phyloP scores from a whole-genome alignment of 2,888 invertebrate genomes.

The Andrena praecox region DNA sequence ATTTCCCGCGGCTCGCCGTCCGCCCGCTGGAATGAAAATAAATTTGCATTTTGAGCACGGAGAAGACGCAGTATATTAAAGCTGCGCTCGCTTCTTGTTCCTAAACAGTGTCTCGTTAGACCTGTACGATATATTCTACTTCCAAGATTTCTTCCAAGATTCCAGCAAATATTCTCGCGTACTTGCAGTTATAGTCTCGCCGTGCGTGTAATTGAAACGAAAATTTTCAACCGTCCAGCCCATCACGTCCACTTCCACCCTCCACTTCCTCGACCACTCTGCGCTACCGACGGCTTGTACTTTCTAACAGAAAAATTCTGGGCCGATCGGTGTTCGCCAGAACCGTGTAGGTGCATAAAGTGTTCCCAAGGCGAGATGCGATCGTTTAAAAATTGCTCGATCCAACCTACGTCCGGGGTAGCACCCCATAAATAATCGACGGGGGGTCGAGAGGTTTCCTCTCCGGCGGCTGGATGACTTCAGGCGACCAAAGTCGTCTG shows the following conservation, averaged over 20 bases:
- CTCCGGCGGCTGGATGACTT: conserved; percentile 66
- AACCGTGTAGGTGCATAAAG: conserved; percentile 19
- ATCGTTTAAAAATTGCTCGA: conserved; percentile 64
- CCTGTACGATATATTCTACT: conserved; percentile 14
- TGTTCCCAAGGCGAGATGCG: conserved; percentile 20
- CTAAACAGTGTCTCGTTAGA: not conserved
- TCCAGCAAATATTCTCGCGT: not conserved
- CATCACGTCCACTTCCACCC: not conserved
- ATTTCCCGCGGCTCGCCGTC: conserved; percentile 33
- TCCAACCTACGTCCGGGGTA: conserved; percentile 54
- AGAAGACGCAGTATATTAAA: conserved; percentile 29
- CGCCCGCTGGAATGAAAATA: conserved; percentile 47
- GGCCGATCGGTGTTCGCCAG: conserved; percentile 18
- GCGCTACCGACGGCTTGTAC: too few relatives aligned
- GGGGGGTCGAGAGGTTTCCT: conserved; percentile 63
- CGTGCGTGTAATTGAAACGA: not conserved
- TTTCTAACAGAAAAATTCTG: conserved; percentile 7
- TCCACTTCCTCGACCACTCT: not conserved
- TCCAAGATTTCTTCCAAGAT: not conserved
- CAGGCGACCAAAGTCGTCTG: conserved; percentile 56
- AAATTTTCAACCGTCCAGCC: not conserved
- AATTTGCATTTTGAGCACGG: conserved; percentile 38
- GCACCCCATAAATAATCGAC: conserved; percentile 75
- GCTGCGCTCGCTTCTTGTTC: not conserved
- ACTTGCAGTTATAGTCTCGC: not conserved